Conservation (phyloP, 1,140 invertebrate genomes). For the Xylocopa sonorina region DNA sequence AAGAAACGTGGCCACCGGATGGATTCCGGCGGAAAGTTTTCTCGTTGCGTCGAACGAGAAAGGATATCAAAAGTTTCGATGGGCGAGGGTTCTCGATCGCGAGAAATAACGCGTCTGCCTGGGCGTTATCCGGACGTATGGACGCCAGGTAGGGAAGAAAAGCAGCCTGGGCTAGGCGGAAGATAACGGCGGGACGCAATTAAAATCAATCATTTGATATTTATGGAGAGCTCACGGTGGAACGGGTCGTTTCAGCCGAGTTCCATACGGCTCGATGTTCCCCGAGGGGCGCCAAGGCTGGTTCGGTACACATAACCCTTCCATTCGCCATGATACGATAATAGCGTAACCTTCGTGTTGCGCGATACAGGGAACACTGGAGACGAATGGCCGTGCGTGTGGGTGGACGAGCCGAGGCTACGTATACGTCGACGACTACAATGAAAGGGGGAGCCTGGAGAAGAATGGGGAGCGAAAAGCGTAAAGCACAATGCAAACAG, state of each 20-base stretch:
- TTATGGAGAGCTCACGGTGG: slow-evolving; percentile 24
- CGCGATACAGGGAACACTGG: slow-evolving; percentile 23
- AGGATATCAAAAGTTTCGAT: slow-evolving; percentile 31
- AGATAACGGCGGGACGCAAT: slow-evolving; percentile 13
- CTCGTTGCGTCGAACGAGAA: slow-evolving; percentile 35
- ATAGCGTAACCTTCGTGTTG: slow-evolving; percentile 42
- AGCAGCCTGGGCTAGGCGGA: not conserved
- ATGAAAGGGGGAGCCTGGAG: no score
- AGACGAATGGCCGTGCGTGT: slow-evolving; percentile 6
- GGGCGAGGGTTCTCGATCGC: slow-evolving; percentile 21
- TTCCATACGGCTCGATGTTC: slow-evolving; percentile 3
- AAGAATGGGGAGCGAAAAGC: slow-evolving; percentile 3
- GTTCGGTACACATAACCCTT: slow-evolving; percentile 48
- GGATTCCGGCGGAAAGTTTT: slow-evolving; percentile 21
- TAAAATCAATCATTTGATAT: slow-evolving; percentile 53
- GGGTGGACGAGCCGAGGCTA: not conserved
- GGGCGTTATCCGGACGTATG: slow-evolving; percentile 5
- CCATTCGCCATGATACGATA: slow-evolving; percentile 48
- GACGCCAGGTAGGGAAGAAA: no score
- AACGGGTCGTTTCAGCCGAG: not conserved
- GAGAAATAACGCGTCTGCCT: not conserved
- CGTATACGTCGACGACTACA: not conserved
- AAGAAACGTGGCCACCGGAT: not conserved
- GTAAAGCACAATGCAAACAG: slow-evolving; percentile 44
- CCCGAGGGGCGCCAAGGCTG: slow-evolving; percentile 20